Evolutionary conservation across 2,113 vertebrate genomes (phyloP), one percentile per base, ranked within the genome.

Genomic region (Aleadryas rufinucha): DNA sequence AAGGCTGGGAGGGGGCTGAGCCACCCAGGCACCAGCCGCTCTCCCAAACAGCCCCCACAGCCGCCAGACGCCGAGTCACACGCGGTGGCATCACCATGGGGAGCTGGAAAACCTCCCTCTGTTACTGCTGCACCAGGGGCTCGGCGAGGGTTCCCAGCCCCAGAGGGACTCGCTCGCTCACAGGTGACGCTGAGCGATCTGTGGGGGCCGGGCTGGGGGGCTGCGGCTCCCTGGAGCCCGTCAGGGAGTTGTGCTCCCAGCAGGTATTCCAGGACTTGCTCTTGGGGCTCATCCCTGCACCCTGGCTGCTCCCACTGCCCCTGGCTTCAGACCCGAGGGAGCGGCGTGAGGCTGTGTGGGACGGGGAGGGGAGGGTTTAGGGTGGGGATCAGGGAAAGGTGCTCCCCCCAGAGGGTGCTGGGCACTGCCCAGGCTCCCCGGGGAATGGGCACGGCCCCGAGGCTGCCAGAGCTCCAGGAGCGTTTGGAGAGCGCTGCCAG

Each of bases 401-500:
- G 6, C 7, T 44, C 44, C 42, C 27, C 41, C 53, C 45, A 19
- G 39, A n/a, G 39, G 28, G 30, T 70, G 23, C 39, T 21, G 41
- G 44, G 56, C 39, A n/a, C 65, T 79, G 84, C 30, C 12, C 74
- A 45, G 64, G 64, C 64, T 61, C 39, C 47, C 24, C 54, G 31
- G 70, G 45, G 41, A 61, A 53, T 31, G 78, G n/a, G 3, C 45
- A 30, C 28, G 0, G 53, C 47, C 19, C 47, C 21, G 22, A 41
- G 47, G 54, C 63, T 54, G 47, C 61, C 41, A 22, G 26, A 76
- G 47, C 70, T 83, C 47, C 39, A 20, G 54, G 54, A 61, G 12
- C 0, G 1, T 3, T 69, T 4, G 54, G 54, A 9, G 17, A 11
- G 1, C 1, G 1, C 59, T 20, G 1, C 19, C 52, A 39, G 47